These are phyloP conservation scores for Nicator chloris DNA, from an alignment of 2,113 vertebrate genomes.

Conservation along the genomic window DNA sequence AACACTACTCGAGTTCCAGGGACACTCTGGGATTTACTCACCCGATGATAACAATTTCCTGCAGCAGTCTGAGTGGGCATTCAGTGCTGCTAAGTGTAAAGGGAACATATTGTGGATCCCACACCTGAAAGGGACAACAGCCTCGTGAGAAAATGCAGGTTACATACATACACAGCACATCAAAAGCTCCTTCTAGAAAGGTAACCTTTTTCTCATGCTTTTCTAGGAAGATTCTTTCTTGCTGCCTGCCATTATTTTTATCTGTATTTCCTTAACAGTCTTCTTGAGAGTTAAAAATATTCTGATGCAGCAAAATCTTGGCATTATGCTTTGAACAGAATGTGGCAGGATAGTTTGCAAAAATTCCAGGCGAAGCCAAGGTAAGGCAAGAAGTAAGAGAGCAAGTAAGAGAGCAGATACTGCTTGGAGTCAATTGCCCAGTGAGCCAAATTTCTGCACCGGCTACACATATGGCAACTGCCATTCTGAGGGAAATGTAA, in stretches of 20 bases:
- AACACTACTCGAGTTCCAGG: neutral
- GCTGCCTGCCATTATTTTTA: neutral
- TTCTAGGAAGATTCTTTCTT: neutral
- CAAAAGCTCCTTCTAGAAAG: neutral
- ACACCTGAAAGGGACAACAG: constrained; percentile 74
- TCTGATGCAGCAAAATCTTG: neutral
- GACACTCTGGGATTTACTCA: constrained; percentile 56
- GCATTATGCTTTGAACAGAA: neutral
- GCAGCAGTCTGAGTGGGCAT: constrained; percentile 95
- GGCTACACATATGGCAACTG: neutral
- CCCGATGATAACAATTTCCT: constrained; percentile 92
- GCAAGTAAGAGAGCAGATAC: neutral
- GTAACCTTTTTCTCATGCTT: neutral
- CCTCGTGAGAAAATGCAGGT: neutral
- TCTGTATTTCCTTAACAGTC: neutral
- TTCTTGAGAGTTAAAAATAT: neutral
- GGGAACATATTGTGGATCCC: constrained; percentile 96
- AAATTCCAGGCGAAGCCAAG: neutral
- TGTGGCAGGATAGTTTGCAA: neutral
- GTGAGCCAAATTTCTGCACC: neutral
- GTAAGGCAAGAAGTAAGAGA: neutral
- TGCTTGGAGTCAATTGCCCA: neutral
- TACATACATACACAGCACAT: neutral
- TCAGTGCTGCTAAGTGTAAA: constrained; percentile 91
- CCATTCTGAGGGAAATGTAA: neutral